Conservation (phyloP, 2,888 invertebrate genomes). For the Hartigia nigra region DNA sequence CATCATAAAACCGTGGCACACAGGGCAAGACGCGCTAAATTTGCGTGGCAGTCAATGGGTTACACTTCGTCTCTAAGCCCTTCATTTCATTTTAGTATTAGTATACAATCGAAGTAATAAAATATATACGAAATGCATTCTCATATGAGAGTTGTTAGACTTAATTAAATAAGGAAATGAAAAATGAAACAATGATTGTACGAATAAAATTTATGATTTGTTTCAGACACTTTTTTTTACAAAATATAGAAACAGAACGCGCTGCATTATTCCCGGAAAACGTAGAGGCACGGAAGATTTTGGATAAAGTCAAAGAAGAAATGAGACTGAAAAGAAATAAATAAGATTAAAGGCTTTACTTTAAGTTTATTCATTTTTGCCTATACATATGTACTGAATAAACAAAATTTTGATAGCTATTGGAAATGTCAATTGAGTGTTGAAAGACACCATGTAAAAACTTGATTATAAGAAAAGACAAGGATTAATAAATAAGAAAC, state of each 20-base stretch:
- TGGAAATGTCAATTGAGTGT: background rate
- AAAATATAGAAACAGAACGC: conserved; percentile 20
- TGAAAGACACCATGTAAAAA: too few species aligned
- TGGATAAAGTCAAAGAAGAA: background rate
- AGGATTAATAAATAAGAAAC: background rate
- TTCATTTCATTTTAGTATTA: background rate
- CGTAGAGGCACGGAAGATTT: background rate
- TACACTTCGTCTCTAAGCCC: background rate
- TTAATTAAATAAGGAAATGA: background rate
- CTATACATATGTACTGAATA: background rate
- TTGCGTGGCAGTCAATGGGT: background rate
- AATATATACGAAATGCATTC: background rate
- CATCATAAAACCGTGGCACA: too few species aligned
- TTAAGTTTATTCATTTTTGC: background rate
- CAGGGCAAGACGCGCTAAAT: too few species aligned
- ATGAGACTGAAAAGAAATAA: background rate
- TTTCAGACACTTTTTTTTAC: conserved; percentile 26
- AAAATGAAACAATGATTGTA: background rate
- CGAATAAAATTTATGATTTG: background rate
- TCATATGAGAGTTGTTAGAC: background rate
- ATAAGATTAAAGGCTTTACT: background rate
- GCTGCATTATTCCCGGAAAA: conserved; percentile 2
- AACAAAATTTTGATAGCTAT: background rate
- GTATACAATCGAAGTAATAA: background rate
- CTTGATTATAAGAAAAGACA: too few species aligned